Base-by-base conservation (phyloP, 2,113 vertebrate genomes). In the Rhineura floridana region DNA sequence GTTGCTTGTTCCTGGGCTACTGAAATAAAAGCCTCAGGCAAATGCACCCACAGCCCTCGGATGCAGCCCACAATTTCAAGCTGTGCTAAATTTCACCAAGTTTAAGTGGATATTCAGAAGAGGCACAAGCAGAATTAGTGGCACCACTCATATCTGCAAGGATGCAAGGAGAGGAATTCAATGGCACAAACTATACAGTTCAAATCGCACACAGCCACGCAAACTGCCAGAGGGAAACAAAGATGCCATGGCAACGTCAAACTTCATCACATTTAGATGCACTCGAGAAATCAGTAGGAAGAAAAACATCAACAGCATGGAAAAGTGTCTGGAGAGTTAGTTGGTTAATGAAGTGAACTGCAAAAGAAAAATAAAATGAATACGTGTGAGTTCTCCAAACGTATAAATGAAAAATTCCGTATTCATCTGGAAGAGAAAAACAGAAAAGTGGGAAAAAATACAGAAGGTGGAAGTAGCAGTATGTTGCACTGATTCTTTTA, bases 341-440 rank as follows among this genome's bases (percentile, higher is more conserved):
- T 84, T 36, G 50, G 89, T 95, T 92, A 93, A 93, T 28, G 1
- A 86, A 90, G 3, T 67, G 81, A 88, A 90, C 28, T 67, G 46
- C 72, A 39, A 87, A 52, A 30, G 21, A 55, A 52, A 42, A 65
- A 13, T 88, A 63, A 89, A 88, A 92, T 90, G 87, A 89, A 87
- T 85, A 96, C 95, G 93, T 93, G 67, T 94, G 59, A 88, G 30
- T 90, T 92, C 95, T 76, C 90, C 91, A 92, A 88, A 94, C 75
- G 89, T 88, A 90, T 87, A 95, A 92, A 86, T 86, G 94, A 91
- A 95, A 96, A 94, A 94, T 95, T 88, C 94, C 89, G 73, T 94
- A 92, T 65, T 92, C 62, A 84, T 91, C 95, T 95, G 93, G 85
- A 96, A 95, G 48, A 89, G 92, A 94, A 93, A 89, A 93, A 77